Base-by-base conservation (phyloP, 2,888 invertebrate genomes). In the Hypselothyrea guttata region DNA sequence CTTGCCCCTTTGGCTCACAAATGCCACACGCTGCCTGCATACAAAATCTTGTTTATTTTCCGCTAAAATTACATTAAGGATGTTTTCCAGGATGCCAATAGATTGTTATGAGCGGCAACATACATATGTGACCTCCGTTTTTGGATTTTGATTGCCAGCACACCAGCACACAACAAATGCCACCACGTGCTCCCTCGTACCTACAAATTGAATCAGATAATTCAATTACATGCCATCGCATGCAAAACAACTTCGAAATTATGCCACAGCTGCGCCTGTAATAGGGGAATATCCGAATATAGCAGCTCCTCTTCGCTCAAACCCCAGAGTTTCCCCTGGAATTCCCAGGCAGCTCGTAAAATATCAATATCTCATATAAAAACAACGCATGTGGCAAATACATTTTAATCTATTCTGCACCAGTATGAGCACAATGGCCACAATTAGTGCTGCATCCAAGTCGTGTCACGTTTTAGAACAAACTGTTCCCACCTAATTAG, bases 11-110 rank as follows among this genome's bases (percentile, higher is more conserved):
- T 44, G 61, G 33, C 56, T 42, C 15, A 22, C 34, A 60, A 57
- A 58, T 22, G 4, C 4, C 52, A 61, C 54, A 84, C 84, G 84
- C 59, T 65, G 65, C 60, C 46, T 82, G 81, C 84, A 84, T 84
- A 78, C 84, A 64, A 69, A 82, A 82, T 82, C 61, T 78, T 82
- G 84, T 84, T 82, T 82, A 84, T 83, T 71, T 74, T 75, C 78
- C 83, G 86, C 83, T 75, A 68, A 87, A 86, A 87, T 86, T 85
- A 87, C 86, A 86, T 86, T 86, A 83, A 81, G 84, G 84, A 78
- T 82, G 84, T 78, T 84, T 82, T 84, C 57, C 75, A 78, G 84
- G 81, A 81, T 82, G 76, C 76, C 82, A 81, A 78, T 81, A 78
- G 76, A 84, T 84, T 84, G 82, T 84, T 81, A 72, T 68, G 60